A percentile compares a stretch with the other conserved stretches of the same genome.
These are phyloP conservation scores for Lysandra bellargus DNA, from an alignment of 2,888 invertebrate species.

Conservation along the genomic window DNA sequence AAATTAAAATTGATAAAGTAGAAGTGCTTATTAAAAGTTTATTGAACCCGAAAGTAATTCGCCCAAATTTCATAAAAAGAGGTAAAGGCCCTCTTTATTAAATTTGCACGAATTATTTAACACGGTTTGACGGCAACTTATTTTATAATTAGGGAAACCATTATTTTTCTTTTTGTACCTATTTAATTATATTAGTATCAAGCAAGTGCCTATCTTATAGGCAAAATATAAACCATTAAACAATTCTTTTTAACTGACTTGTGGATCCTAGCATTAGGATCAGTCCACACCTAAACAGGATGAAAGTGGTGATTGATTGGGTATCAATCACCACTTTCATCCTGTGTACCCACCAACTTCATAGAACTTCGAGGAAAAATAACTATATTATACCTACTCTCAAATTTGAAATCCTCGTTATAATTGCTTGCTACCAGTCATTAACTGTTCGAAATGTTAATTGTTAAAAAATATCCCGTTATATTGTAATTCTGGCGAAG, in stretches of 20 bases:
- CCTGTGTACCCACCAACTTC: no score
- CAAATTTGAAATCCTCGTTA: neutral
- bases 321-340: no score
- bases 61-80: neutral
- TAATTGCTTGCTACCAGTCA: neutral
- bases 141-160: neutral
- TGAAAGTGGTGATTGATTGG: no score
- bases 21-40: slow-evolving; percentile 10
- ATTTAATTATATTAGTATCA: neutral
- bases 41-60: slow-evolving; percentile 7
- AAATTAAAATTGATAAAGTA: slow-evolving; percentile 8
- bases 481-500: neutral
- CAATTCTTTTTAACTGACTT: no score
- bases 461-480: slow-evolving; percentile 2
- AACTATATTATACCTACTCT: neutral
- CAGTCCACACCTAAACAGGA: no score
- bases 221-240: no score
- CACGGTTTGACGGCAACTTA: neutral
- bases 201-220: neutral
- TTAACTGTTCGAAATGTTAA: slow-evolving; percentile 1
- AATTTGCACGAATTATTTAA: neutral
- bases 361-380: neutral
- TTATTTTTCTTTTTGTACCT: neutral
- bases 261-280: no score
- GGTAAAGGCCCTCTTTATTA: neutral